Evolutionary conservation across 92 coral and sea anemone species (phyloP).

Genomic region (Isaurus tuberculatus): DNA sequence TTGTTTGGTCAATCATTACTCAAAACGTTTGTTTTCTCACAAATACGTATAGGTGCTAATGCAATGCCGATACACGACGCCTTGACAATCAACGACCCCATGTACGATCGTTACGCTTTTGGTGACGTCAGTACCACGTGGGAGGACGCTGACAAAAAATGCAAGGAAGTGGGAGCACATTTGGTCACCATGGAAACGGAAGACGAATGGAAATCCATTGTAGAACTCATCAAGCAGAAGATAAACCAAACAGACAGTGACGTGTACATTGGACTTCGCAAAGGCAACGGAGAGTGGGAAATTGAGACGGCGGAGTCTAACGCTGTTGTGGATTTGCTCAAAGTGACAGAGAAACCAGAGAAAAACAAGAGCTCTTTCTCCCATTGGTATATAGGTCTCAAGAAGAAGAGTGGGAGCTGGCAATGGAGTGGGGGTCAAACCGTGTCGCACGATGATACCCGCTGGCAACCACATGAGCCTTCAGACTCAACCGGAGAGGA

Average conservation of each 20-base stretch:
- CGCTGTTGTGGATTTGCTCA: neutral
- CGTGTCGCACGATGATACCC: neutral
- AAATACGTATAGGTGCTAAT: neutral
- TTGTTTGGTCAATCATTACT: neutral
- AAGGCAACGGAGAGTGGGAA: slow-evolving; percentile 11
- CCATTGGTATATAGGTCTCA: slow-evolving; percentile 41
- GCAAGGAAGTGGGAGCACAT: slow-evolving; percentile 2
- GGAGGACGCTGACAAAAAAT: slow-evolving; percentile 25
- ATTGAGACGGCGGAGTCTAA: slow-evolving; percentile 4
- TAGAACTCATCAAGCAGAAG: neutral
- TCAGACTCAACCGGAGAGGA: slow-evolving; percentile 10
- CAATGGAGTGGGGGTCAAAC: slow-evolving; percentile 3
- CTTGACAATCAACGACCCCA: neutral
- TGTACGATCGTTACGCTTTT: neutral
- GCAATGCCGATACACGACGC: neutral
- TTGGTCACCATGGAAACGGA: slow-evolving; percentile 33
- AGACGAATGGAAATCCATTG: slow-evolving; percentile 4
- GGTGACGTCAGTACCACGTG: slow-evolving; percentile 39
- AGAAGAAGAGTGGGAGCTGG: neutral
- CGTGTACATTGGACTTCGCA: slow-evolving; percentile 16
- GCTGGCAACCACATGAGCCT: slow-evolving; percentile 38
- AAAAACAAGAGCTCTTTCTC: slow-evolving; percentile 3
- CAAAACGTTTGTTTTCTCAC: neutral
- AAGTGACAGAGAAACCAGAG: neutral
- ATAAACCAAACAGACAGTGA: neutral